phyloP scores from a whole-genome alignment of 1,140 invertebrate species.

The Dinoponera quadriceps region DNA sequence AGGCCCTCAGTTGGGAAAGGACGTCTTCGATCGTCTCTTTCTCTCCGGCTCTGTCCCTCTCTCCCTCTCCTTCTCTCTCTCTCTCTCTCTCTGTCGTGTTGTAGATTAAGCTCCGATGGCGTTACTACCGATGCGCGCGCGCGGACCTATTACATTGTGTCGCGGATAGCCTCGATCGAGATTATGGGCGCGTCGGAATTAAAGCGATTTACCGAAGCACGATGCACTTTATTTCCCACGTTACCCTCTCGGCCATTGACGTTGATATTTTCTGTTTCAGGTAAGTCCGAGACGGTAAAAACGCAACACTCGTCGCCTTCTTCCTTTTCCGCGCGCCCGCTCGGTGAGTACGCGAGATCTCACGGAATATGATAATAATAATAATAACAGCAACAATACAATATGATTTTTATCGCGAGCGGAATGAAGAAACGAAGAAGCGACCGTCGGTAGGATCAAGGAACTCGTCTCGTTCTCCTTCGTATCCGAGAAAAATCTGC shows the following conservation, averaged over 20 bases:
- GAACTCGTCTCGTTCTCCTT: slow-evolving; percentile 18
- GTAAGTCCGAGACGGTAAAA: slow-evolving; percentile 64
- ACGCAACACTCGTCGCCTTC: background rate
- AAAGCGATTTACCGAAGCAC: background rate
- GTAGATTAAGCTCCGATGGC: slow-evolving; percentile 16
- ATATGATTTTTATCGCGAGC: background rate
- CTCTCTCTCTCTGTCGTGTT: background rate
- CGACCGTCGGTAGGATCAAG: background rate
- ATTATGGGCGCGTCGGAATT: slow-evolving; percentile 1
- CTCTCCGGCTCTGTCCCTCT: background rate
- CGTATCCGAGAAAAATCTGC: slow-evolving; percentile 34
- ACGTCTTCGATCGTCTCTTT: slow-evolving; percentile 16
- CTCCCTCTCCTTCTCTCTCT: too few relatives aligned
- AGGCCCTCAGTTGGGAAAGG: slow-evolving; percentile 16
- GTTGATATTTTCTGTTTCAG: slow-evolving; percentile 72
- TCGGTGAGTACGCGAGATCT: slow-evolving; percentile 23
- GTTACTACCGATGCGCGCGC: slow-evolving; percentile 7
- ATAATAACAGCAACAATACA: background rate
- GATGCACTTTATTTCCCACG: background rate
- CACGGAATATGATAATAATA: too few relatives aligned
- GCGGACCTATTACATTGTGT: slow-evolving; percentile 2
- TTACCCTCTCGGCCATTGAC: background rate
- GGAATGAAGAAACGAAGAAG: background rate
- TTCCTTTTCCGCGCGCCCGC: background rate
- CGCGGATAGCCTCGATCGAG: background rate